Evolutionary conservation across 2,797 vertebrate species (phyloP).

Genomic region (Chiroxiphia lanceolata): DNA sequence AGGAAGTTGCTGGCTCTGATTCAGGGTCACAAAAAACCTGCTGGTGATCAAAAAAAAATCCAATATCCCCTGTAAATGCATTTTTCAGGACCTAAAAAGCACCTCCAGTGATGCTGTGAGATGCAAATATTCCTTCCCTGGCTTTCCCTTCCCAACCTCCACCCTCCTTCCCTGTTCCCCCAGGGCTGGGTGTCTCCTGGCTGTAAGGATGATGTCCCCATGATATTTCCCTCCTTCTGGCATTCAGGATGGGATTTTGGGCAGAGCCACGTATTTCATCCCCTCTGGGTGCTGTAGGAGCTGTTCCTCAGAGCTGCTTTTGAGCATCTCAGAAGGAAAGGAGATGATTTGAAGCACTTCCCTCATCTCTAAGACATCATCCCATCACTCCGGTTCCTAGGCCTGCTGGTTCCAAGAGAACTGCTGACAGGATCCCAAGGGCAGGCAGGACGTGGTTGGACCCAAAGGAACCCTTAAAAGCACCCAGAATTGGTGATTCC

Average conservation of each 20-base stretch:
- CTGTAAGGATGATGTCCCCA: rapidly evolving
- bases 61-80: background rate
- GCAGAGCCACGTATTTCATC: rapidly evolving
- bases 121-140: background rate
- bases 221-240: background rate
- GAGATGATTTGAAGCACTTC: background rate
- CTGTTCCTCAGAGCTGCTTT: background rate
- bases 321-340: background rate
- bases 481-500: background rate
- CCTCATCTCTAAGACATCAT: background rate
- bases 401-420: background rate
- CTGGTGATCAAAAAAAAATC: background rate
- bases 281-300: rapidly evolving
- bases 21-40: background rate
- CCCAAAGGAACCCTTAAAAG: background rate
- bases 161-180: background rate
- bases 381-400: background rate
- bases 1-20: background rate
- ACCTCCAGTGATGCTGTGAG: rapidly evolving
- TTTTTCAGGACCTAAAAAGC: background rate
- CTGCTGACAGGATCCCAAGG: background rate
- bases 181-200: background rate
- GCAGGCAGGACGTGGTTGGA: background rate
- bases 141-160: background rate
- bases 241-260: background rate